Percentiles rank a stretch among this genome's conserved stretches.
These are phyloP conservation scores for Polymixis lichenea DNA, from an alignment of 2,888 invertebrate genomes.

Conservation along the genomic window DNA sequence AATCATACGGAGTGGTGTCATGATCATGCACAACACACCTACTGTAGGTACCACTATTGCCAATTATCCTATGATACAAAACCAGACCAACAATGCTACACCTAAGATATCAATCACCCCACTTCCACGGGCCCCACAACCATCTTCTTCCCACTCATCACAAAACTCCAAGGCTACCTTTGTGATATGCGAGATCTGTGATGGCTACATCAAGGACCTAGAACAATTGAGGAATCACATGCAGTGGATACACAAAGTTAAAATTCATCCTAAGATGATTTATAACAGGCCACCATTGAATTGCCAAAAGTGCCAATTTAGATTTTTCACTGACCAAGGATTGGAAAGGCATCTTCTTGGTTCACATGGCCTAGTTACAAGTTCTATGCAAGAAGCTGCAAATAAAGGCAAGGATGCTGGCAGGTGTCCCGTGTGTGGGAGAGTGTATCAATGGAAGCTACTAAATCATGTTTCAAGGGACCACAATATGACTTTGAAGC, in stretches of 20 bases:
- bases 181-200: constrained; percentile 99
- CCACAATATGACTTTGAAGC: constrained; percentile 98
- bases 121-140: constrained; percentile 93
- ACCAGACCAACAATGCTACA: constrained; percentile 90
- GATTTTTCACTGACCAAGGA: constrained; percentile 99
- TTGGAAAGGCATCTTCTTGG: constrained; percentile 98
- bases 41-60: constrained; percentile 82
- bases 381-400: constrained; percentile 98
- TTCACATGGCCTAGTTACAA: constrained; percentile 98
- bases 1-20: constrained; percentile 90
- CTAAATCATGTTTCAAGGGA: constrained; percentile 98
- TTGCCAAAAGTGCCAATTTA: constrained; percentile 98
- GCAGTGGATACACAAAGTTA: constrained; percentile 99
- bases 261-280: constrained; percentile 99
- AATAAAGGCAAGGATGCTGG: constrained; percentile 98
- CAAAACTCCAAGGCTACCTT: constrained; percentile 94
- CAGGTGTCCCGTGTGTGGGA: constrained; percentile 98
- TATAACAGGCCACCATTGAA: constrained; percentile 98
- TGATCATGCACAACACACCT: constrained; percentile 92
- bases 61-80: constrained; percentile 85
- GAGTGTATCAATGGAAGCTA: constrained; percentile 95
- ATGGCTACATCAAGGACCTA: constrained; percentile 98
- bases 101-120: constrained; percentile 98
- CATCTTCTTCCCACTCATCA: constrained; percentile 82
- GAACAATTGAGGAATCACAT: constrained; percentile 98